Percentiles rank a stretch among this genome's conserved stretches.
Conservation (phyloP, 2,797 vertebrate genomes). For the Micrastur ruficollis region DNA sequence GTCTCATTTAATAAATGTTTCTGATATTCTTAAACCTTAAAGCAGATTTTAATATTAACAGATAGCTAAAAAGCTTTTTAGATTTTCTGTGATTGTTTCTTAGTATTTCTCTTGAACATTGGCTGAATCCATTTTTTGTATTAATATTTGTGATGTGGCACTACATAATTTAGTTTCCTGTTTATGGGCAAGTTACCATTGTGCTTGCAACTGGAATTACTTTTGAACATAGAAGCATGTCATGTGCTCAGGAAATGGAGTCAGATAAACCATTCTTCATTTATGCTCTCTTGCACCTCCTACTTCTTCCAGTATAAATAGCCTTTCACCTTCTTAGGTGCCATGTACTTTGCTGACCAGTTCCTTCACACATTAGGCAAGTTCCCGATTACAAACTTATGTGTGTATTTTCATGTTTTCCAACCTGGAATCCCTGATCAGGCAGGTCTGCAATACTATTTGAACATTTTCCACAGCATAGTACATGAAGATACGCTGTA, state of each 20-base stretch:
- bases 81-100: constrained; percentile 13
- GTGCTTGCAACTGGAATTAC: background rate
- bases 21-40: constrained; percentile 80
- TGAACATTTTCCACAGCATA: background rate
- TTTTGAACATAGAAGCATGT: background rate
- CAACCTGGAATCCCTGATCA: background rate
- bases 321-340: background rate
- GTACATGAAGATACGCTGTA: background rate
- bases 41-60: constrained; percentile 63
- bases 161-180: background rate
- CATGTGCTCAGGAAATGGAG: background rate
- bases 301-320: background rate
- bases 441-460: background rate
- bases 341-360: background rate
- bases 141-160: background rate
- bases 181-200: background rate
- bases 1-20: constrained; percentile 49
- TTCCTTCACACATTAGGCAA: background rate
- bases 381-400: background rate
- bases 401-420: background rate
- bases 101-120: background rate
- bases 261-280: background rate
- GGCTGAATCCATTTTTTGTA: background rate
- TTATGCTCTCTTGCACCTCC: background rate
- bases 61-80: background rate